Conservation (phyloP, 2,113 vertebrate genomes). For the Candoia aspera region DNA sequence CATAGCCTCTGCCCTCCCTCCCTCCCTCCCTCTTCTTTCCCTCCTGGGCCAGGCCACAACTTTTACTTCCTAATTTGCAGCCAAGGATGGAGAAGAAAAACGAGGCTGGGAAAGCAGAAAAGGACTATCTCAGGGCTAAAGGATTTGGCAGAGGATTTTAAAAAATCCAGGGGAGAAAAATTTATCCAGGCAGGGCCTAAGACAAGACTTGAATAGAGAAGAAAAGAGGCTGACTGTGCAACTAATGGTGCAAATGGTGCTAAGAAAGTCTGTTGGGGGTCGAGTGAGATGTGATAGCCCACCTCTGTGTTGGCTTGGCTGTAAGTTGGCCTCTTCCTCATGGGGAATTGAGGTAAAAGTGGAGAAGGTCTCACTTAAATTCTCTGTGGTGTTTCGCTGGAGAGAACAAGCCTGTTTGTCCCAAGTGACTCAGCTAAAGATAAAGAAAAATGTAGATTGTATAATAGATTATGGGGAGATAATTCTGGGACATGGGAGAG, state of each 20-base stretch:
- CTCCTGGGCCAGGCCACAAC: neutral
- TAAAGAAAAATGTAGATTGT: too few relatives aligned
- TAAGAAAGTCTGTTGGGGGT: neutral
- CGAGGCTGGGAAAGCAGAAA: neutral
- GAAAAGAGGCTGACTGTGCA: neutral
- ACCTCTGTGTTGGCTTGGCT: too few relatives aligned
- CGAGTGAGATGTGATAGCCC: neutral
- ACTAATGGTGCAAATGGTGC: neutral
- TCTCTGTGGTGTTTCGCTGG: too few relatives aligned
- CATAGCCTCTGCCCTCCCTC: neutral
- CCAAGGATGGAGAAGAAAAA: neutral
- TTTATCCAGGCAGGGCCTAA: neutral
- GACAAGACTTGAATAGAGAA: neutral
- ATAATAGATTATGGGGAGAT: too few relatives aligned
- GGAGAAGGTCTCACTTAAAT: too few relatives aligned
- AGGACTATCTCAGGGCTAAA: neutral
- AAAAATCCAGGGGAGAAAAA: neutral
- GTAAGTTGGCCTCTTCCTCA: too few relatives aligned
- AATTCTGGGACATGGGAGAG: too few relatives aligned
- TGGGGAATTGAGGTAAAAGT: too few relatives aligned
- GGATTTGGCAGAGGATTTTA: neutral
- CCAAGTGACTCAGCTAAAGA: too few relatives aligned
- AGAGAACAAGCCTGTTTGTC: too few relatives aligned
- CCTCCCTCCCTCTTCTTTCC: neutral
- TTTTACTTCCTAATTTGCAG: constrained; percentile 7